These are phyloP conservation scores for Morone chrysops DNA, from an alignment of 2,113 vertebrate genomes.

Conservation along the genomic window DNA sequence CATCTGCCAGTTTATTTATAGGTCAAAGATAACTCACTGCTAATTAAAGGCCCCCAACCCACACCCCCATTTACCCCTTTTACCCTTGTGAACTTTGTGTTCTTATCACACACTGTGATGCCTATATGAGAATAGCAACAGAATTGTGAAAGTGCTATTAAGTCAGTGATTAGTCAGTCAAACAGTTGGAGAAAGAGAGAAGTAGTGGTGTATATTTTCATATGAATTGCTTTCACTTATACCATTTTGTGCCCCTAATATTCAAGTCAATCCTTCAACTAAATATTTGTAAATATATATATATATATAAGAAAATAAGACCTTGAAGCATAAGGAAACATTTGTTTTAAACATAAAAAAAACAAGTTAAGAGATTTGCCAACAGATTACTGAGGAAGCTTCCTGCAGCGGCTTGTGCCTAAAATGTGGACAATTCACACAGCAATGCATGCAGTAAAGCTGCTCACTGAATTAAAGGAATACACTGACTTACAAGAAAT, in stretches of 20 bases:
- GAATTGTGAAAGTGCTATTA: no score
- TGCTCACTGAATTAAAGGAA: constrained; percentile 62
- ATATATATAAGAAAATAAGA: background rate
- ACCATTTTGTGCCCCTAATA: constrained; percentile 24
- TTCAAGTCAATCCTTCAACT: background rate
- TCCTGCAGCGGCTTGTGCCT: background rate
- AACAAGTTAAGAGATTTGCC: background rate
- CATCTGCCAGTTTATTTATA: background rate
- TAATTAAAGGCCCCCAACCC: background rate
- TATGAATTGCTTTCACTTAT: constrained; percentile 30
- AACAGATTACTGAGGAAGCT: background rate
- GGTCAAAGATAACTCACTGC: background rate
- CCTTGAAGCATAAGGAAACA: no score
- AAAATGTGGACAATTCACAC: constrained; percentile 32
- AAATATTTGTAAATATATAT: background rate
- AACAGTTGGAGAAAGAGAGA: background rate
- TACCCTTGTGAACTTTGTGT: background rate
- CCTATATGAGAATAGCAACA: no score
- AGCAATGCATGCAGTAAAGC: constrained; percentile 50
- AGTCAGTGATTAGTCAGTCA: background rate
- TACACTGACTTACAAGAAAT: constrained; percentile 27
- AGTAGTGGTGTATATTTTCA: background rate
- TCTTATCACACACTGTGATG: background rate
- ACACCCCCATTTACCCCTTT: background rate
- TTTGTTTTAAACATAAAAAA: background rate